Evolutionary conservation across 2,797 vertebrate species (phyloP).

Genomic region (Vireo griseus): DNA sequence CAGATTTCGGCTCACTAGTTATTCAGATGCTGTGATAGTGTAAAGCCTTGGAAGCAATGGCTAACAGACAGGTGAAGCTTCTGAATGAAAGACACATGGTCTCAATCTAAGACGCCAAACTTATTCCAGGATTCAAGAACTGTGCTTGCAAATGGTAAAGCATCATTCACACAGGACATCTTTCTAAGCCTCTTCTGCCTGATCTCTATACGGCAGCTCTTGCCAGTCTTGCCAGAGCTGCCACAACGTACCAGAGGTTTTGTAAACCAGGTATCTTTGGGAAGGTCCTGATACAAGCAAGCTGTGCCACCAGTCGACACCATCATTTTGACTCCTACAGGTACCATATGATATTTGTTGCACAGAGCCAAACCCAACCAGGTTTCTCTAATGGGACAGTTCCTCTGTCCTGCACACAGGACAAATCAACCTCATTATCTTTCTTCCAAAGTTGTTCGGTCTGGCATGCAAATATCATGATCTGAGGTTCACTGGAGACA

Average conservation of each 20-base stretch:
- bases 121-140: neutral
- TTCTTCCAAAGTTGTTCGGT: neutral
- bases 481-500: neutral
- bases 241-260: neutral
- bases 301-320: neutral
- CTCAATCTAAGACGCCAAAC: neutral
- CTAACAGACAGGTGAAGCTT: neutral
- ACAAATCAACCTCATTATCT: neutral
- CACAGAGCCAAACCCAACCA: neutral
- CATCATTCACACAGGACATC: neutral
- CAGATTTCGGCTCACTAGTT: neutral
- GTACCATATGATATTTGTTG: neutral
- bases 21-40: neutral
- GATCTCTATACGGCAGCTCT: neutral
- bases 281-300: neutral
- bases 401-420: neutral
- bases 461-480: neutral
- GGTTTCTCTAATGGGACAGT: neutral
- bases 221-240: neutral
- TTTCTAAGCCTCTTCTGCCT: neutral
- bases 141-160: neutral
- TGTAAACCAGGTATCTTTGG: neutral
- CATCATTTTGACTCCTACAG: neutral
- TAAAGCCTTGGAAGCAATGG: neutral
- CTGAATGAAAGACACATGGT: neutral